phyloP scores from a whole-genome alignment of 1,140 invertebrate genomes.

The Dendrolimus punctatus region DNA sequence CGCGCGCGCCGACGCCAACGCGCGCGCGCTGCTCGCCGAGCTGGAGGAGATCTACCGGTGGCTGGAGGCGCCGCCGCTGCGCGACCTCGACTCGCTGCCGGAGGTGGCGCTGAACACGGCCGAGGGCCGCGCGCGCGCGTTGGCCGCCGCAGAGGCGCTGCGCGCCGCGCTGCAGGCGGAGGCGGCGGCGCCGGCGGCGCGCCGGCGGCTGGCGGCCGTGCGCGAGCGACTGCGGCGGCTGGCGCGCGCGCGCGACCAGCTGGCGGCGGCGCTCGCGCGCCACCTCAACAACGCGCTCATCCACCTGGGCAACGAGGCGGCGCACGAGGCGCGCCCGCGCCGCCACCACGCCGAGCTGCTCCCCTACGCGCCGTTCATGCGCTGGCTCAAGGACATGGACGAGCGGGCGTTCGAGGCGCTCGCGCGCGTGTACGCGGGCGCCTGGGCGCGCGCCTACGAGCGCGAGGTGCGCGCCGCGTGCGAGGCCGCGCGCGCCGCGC shows the following conservation, averaged over 20 bases:
- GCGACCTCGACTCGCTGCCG: constrained; percentile 29
- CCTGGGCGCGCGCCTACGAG: too few relatives aligned
- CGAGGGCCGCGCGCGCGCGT: constrained; percentile 83
- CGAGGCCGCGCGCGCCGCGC: constrained; percentile 27
- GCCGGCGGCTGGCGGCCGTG: constrained; percentile 76
- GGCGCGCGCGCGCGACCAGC: constrained; percentile 83
- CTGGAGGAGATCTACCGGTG: constrained; percentile 30
- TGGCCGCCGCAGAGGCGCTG: constrained; percentile 85
- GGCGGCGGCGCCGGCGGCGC: constrained; percentile 14
- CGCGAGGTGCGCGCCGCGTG: constrained; percentile 37
- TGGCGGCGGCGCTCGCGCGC: constrained; percentile 85
- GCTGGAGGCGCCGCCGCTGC: constrained; percentile 39
- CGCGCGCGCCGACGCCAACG: constrained; percentile 36
- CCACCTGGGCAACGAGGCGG: constrained; percentile 79
- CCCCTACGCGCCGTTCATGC: constrained; percentile 91
- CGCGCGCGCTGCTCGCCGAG: constrained; percentile 30
- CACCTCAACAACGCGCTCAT: constrained; percentile 96
- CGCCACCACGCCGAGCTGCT: constrained; percentile 87
- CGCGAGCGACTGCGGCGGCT: constrained; percentile 91
- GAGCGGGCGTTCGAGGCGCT: constrained; percentile 85
- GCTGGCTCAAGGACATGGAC: constrained; percentile 91
- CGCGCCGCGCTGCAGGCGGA: constrained; percentile 82
- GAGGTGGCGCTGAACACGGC: constrained; percentile 74
- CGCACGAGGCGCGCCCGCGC: constrained; percentile 78
- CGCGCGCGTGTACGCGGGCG: too few relatives aligned